Base-by-base conservation (phyloP, 2,113 vertebrate genomes). In the Copsychus sechellarum region DNA sequence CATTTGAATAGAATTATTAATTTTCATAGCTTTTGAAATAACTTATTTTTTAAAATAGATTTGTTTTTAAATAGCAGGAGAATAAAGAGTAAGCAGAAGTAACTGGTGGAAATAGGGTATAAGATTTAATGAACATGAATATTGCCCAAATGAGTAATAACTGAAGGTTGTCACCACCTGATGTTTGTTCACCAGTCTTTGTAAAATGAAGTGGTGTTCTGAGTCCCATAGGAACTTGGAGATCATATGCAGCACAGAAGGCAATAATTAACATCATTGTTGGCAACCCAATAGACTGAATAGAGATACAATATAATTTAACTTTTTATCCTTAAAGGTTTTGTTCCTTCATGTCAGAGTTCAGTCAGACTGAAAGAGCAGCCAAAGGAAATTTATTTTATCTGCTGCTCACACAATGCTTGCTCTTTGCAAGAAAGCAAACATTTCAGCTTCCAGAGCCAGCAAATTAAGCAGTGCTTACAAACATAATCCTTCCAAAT, bases 401-500 rank as follows among this genome's bases (percentile, higher is more conserved):
- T 74, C 86, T 64, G 48, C 11, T 92, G 53, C 40, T 80, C 28
- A 67, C 45, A 33, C n/a, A 45, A 43, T 65, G 16, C 31, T 93
- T 87, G 48, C 24, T 84, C 65, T 92, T 74, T 82, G 40, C 70
- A 93, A 79, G 54, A 95, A 84, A 93, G 48, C 60, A 92, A 93
- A 82, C 18, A 67, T 84, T 88, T 92, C 73, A 42, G 45, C 78
- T 89, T 86, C 36, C 47, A 87, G 48, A 91, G 34, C n/a, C 73
- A 90, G 47, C 20, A 84, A 86, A 93, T 89, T 82, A 86, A 80
- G 51, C 25, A 67, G 16, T 64, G 40, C 36, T 81, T 81, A 70
- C 86, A 88, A 92, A 88, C 18, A 66, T 72, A 95, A 95, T 89
- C 64, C 40, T 86, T 95, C 53, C 40, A 91, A 81, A 92, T 67